Evolutionary conservation across 2,797 vertebrate species (phyloP).

Genomic region (Lophotriccus pileatus): DNA sequence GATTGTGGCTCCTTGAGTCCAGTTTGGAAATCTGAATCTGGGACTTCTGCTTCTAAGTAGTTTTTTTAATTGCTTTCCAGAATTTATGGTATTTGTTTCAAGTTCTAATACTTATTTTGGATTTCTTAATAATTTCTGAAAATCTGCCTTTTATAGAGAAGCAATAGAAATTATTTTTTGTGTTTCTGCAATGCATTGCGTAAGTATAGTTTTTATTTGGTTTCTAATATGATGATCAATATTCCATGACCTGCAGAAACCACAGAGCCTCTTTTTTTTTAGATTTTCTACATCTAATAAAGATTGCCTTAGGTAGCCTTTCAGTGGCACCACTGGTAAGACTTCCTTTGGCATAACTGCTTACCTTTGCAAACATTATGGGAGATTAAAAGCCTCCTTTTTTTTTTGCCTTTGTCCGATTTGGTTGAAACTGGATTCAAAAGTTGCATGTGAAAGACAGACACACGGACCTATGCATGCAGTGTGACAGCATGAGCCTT

Average conservation of each 20-base stretch:
- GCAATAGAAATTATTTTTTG: background rate
- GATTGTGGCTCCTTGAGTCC: background rate
- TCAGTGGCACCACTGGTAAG: background rate
- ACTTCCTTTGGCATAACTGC: background rate
- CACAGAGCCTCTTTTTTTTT: background rate
- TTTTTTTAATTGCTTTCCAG: background rate
- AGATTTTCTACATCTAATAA: background rate
- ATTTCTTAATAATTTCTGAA: background rate
- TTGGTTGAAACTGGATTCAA: background rate
- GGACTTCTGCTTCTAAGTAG: background rate
- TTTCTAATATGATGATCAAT: background rate
- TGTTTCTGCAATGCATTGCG: background rate
- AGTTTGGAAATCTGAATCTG: background rate
- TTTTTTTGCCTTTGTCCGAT: background rate
- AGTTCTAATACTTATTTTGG: background rate
- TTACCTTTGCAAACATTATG: background rate
- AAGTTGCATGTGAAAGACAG: background rate
- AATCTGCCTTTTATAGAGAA: background rate
- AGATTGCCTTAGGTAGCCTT: background rate
- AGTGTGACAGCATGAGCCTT: background rate
- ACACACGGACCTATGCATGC: background rate
- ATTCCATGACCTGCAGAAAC: background rate
- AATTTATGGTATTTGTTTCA: background rate
- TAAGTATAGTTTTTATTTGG: background rate
- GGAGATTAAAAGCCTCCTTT: background rate